Base-by-base conservation (phyloP, 2,888 invertebrate genomes). In the Strigamia transsilvanica region DNA sequence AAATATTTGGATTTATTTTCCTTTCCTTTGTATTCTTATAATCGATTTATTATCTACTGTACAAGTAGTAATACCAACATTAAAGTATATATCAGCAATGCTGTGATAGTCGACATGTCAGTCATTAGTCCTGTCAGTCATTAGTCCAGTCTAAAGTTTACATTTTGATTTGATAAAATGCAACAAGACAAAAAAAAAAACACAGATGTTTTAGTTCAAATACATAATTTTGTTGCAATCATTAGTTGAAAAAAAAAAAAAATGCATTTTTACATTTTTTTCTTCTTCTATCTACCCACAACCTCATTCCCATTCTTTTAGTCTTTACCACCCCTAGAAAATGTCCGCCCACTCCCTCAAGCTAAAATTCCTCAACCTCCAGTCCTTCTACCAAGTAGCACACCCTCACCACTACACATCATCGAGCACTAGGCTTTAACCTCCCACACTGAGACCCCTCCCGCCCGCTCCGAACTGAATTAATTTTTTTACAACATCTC, bases 401-500 rank as follows among this genome's bases (percentile, higher is more conserved):
- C n/a, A 46, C 56, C 56, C 56, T 56, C 56, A 18, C 56, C 56
- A 56, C 18, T 9, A n/a, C 21, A n/a, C 6, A 5, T 38, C 38
- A 38, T 38, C 38, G 4, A 56, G 21, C n/a, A 56, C 56, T 18
- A 9, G 56, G n/a, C 56, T 56, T 56, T 56, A 56, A 56, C 56
- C 56, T 56, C 56, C 56, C 56, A 56, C 56, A 56, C 56, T 2
- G 18, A 18, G 18, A 15, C 56, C 56, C 56, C 56, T 56, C 46
- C 13, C 13, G n/a, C n/a, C 51, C 56, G 21, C n/a, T 18, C 56
- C 12, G 5, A 46, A 46, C 46, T 56, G 56, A 56, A 56, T 56
- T 56, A 56, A 56, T 56, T 56, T 56, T 56, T 56, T 56, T 38
- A 56, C 56, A 18, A n/a, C 56, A 56, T 56, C 56, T n/a, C 46